These are phyloP conservation scores for Naja naja DNA, from an alignment of 2,113 vertebrate genomes.

Conservation along the genomic window DNA sequence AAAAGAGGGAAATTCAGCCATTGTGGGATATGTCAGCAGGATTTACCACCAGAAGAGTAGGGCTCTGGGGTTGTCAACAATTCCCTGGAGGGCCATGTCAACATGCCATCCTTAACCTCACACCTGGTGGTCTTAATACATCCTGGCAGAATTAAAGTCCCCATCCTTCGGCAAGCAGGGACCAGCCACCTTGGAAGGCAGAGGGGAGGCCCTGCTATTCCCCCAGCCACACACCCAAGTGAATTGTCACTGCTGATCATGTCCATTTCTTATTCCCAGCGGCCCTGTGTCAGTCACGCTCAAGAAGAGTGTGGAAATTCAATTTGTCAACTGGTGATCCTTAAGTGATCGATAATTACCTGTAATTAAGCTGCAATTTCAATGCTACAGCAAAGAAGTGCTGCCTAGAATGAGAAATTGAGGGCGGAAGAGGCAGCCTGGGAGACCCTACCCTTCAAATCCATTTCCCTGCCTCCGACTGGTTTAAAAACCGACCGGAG, in stretches of 20 bases:
- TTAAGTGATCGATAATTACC: conserved; percentile 62
- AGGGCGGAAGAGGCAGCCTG: conserved; percentile 16
- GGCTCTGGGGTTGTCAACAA: not conserved
- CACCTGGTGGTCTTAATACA: not conserved
- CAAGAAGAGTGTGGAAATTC: conserved; percentile 47
- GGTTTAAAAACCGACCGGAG: not conserved
- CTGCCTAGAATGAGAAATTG: conserved; percentile 40
- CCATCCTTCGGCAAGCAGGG: not conserved
- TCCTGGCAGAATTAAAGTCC: not conserved
- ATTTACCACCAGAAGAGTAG: not conserved
- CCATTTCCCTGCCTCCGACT: not conserved
- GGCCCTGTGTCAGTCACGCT: conserved; percentile 35
- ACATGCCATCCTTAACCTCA: not conserved
- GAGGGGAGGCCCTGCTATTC: not conserved
- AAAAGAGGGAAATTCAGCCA: not conserved
- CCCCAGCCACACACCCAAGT: not conserved
- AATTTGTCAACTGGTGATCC: conserved; percentile 66
- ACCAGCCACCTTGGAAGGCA: not conserved
- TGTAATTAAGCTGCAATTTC: conserved; percentile 50
- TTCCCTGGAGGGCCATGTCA: not conserved
- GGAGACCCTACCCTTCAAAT: conserved; percentile 21
- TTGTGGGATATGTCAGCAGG: not conserved
- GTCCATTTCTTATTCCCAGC: not conserved
- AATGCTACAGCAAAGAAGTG: conserved; percentile 22
- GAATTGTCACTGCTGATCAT: not conserved